phyloP scores from a whole-genome alignment of 2,113 vertebrate species.

The Anoura caudifer region DNA sequence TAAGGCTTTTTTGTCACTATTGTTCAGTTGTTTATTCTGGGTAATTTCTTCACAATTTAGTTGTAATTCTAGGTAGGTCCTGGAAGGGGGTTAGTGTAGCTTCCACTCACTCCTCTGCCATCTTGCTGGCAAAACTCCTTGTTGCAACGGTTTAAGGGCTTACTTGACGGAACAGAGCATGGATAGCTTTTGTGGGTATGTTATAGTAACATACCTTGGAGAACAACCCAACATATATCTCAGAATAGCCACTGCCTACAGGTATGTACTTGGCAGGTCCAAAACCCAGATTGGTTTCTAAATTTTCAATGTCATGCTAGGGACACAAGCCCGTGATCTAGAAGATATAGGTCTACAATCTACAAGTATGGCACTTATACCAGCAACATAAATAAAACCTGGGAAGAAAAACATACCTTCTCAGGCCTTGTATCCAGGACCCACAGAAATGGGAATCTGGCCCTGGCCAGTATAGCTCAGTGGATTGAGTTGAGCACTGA shows the following conservation, averaged over 20 bases:
- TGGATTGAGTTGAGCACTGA: no score
- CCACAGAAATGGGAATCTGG: not conserved
- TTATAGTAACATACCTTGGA: not conserved
- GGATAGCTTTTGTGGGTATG: not conserved
- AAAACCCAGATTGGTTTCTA: not conserved
- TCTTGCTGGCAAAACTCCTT: not conserved
- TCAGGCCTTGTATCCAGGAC: not conserved
- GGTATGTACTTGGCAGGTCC: not conserved
- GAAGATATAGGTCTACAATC: not conserved
- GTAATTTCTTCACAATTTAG: no score
- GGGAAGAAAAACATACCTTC: not conserved
- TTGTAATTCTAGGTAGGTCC: no score
- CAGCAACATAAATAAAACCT: not conserved
- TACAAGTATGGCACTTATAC: not conserved
- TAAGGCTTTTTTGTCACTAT: no score
- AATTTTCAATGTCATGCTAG: not conserved
- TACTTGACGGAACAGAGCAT: not conserved
- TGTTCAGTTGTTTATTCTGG: no score
- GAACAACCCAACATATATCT: not conserved
- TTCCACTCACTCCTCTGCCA: no score
- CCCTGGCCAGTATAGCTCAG: no score
- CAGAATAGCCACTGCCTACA: not conserved
- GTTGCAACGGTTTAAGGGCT: not conserved
- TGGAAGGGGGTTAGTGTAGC: no score
- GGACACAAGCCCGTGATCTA: not conserved